phyloP scores from a whole-genome alignment of 1,140 invertebrate species.

The Drosophila cardini region DNA sequence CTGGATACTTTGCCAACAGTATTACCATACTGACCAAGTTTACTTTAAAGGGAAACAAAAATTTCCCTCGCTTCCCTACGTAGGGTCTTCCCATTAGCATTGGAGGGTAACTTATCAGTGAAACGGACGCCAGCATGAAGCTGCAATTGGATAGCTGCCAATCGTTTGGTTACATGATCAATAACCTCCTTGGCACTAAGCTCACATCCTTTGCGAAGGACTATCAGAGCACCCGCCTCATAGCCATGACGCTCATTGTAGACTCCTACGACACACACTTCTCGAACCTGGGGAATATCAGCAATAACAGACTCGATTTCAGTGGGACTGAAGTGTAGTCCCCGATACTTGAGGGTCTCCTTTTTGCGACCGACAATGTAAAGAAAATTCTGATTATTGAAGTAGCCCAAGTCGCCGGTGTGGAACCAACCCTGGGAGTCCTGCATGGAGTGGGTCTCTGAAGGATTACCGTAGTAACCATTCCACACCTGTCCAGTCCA shows the following conservation, averaged over 20 bases:
- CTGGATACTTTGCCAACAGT: too few relatives aligned
- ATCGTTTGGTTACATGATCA: constrained; percentile 67
- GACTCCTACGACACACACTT: constrained; percentile 75
- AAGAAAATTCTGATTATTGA: constrained; percentile 88
- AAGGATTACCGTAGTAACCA: constrained; percentile 85
- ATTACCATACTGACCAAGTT: constrained; percentile 35
- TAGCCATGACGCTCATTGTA: constrained; percentile 68
- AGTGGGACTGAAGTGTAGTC: constrained; percentile 78
- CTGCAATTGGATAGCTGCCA: constrained; percentile 85
- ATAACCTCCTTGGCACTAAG: constrained; percentile 57
- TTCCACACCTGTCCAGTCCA: constrained; percentile 75
- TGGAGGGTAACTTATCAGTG: constrained; percentile 87
- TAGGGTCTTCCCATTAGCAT: constrained; percentile 88
- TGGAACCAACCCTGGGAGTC: constrained; percentile 89
- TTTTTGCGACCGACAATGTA: constrained; percentile 91
- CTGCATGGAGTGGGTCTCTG: constrained; percentile 86
- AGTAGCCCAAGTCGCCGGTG: constrained; percentile 90
- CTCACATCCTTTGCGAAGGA: constrained; percentile 40
- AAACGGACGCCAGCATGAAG: constrained; percentile 87
- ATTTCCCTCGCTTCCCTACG: constrained; percentile 85
- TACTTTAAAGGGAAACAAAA: constrained; percentile 48
- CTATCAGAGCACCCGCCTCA: constrained; percentile 67
- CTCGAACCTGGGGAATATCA: constrained; percentile 56
- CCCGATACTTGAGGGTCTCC: constrained; percentile 90
- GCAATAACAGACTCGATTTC: constrained; percentile 72